These are phyloP conservation scores for Cremastobaeus sp. DNA, from an alignment of 2,888 invertebrate genomes.

Conservation along the genomic window DNA sequence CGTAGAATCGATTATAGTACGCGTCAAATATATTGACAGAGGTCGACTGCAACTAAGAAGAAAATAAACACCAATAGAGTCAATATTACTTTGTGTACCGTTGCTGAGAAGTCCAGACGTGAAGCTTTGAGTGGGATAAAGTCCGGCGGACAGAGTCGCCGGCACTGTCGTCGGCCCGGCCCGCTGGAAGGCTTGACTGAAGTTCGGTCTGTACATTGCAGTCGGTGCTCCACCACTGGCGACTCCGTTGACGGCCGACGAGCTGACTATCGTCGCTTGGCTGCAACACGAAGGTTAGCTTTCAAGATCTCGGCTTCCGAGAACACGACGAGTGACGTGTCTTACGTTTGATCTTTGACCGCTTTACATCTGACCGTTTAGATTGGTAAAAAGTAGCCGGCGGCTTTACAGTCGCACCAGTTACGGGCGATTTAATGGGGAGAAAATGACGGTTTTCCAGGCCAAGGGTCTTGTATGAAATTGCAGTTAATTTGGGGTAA, in stretches of 20 bases:
- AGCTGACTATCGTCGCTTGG: conserved; percentile 82
- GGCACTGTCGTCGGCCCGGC: conserved; percentile 79
- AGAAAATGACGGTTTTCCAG: no score
- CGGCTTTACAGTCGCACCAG: no score
- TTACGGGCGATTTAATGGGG: no score
- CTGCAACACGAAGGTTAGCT: conserved; percentile 75
- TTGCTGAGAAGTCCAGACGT: conserved; percentile 78
- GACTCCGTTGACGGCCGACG: conserved; percentile 76
- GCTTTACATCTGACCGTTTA: conserved; percentile 37
- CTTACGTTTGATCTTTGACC: conserved; percentile 53
- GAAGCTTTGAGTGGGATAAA: conserved; percentile 79
- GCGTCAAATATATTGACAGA: conserved; percentile 26
- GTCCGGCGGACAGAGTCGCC: conserved; percentile 76
- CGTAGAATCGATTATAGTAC: neutral
- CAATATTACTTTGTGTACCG: conserved; percentile 78
- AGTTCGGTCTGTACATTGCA: conserved; percentile 86
- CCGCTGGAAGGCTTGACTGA: conserved; percentile 85
- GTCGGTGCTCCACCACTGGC: conserved; percentile 80
- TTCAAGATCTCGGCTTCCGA: conserved; percentile 38
- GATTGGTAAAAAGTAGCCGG: conserved; percentile 28
- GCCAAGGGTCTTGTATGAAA: no score
- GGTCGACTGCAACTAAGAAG: conserved; percentile 48
- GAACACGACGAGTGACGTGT: conserved; percentile 49
- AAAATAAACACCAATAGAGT: conserved; percentile 70
- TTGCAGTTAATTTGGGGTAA: no score